Evolutionary conservation across 2,113 vertebrate species (phyloP).

Genomic region (Helogale parvula): DNA sequence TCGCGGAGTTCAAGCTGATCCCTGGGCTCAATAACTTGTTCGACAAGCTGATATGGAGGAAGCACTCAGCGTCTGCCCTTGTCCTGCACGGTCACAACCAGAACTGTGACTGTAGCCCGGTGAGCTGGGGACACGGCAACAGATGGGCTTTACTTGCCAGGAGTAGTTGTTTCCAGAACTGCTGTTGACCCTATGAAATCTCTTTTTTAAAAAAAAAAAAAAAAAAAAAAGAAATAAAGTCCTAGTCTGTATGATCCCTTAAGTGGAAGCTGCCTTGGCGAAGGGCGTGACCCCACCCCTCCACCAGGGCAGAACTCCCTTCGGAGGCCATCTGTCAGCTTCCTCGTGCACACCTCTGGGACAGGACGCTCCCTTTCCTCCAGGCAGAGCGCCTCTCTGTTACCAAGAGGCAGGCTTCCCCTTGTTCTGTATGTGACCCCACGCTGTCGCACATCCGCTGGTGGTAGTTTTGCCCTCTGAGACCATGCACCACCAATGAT

Average conservation of each 20-base stretch:
- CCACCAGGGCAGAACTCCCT: neutral
- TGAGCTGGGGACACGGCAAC: slow-evolving; percentile 80
- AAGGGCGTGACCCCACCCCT: neutral
- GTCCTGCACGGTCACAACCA: slow-evolving; percentile 98
- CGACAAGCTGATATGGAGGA: slow-evolving; percentile 99
- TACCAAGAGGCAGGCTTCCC: neutral
- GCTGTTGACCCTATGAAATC: neutral
- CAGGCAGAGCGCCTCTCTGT: neutral
- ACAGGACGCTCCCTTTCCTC: neutral
- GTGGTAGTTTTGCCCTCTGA: neutral
- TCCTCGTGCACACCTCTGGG: neutral
- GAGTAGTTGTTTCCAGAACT: neutral
- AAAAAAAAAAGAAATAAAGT: neutral
- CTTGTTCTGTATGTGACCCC: neutral
- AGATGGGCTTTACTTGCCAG: neutral
- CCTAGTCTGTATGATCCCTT: neutral
- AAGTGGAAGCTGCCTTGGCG: neutral
- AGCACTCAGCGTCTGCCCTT: slow-evolving; percentile 93
- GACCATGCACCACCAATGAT: neutral
- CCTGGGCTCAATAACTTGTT: slow-evolving; percentile 98
- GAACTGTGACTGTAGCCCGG: slow-evolving; percentile 99
- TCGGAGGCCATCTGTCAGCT: neutral
- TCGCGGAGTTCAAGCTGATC: slow-evolving; percentile 97
- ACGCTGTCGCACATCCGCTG: neutral
- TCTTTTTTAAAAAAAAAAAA: neutral